Base-by-base conservation (phyloP, 2,797 vertebrate species). In the Corythornis leucogaster region DNA sequence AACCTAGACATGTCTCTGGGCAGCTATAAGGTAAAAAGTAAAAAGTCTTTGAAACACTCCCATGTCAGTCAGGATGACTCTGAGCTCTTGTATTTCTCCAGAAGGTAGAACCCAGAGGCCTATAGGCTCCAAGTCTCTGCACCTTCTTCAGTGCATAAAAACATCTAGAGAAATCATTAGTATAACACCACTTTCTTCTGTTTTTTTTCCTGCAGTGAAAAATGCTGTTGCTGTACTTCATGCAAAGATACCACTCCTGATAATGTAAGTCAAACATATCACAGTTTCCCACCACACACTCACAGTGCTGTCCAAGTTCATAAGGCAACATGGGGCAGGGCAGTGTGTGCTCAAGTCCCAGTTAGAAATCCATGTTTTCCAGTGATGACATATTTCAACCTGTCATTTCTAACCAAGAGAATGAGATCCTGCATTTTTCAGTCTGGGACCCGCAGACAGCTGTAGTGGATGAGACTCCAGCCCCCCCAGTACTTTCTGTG, bases 1-100 rank as follows among this genome's bases (percentile, higher is more conserved):
- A 95, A 42, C 81, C 84, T 82, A 66, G 92, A 89, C 90, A 85
- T 14, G 71, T 86, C 30, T 90, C 79, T 78, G 84, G 76, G 85
- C 73, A 90, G 86, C 71, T 87, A 12, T 59, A 80, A 77, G 75
- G 85, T 86, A 91, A 71, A 40, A 74, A 91, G 61, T 87, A 92
- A 94, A 87, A 90, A 90, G 66, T 66, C 71, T 85, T 90, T 92
- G 76, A 82, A 88, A 83, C 40, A 42, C 71, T 74, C 40, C 31
- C 63, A n/a, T 17, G 50, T 51, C 33, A 31, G 33, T 43, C 59
- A 25, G 63, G 81, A 64, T 16, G 66, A 57, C 30, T 85, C 68
- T 63, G 30, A 59, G 62, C 62, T 66, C 26, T 75, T 31, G 40
- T 46, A 50, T 62, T 75, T 35, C 31, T 87, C 58, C 40, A 82